These are phyloP conservation scores for Physella acuta DNA, from an alignment of 1,140 invertebrate genomes.

Conservation along the genomic window DNA sequence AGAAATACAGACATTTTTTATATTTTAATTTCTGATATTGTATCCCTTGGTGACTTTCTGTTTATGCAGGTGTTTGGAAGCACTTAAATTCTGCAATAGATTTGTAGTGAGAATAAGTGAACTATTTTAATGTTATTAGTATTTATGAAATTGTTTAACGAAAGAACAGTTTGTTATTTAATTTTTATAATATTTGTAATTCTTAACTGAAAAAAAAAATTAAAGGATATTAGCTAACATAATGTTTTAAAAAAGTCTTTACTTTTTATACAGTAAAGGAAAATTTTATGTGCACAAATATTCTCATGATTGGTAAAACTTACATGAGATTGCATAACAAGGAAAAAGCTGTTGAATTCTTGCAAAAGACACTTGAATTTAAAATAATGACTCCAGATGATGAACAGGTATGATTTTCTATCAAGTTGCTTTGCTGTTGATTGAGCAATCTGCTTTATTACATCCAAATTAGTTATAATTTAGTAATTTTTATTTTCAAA, in stretches of 20 bases:
- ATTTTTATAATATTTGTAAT: too few relatives aligned
- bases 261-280: constrained; percentile 4
- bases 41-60: too few relatives aligned
- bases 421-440: too few relatives aligned
- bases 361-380: constrained; percentile 14
- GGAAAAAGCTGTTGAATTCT: constrained; percentile 22
- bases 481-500: not conserved
- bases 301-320: constrained; percentile 12
- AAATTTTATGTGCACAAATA: constrained; percentile 24
- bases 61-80: too few relatives aligned
- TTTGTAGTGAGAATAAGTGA: too few relatives aligned
- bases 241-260: not conserved
- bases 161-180: too few relatives aligned
- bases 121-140: too few relatives aligned
- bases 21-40: too few relatives aligned
- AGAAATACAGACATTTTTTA: not conserved
- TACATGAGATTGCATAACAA: constrained; percentile 16
- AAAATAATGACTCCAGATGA: constrained; percentile 16
- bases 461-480: not conserved
- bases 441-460: not conserved
- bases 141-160: too few relatives aligned
- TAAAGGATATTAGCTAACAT: not conserved
- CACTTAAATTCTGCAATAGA: too few relatives aligned
- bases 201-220: too few relatives aligned
- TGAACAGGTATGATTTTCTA: constrained; percentile 11